phyloP scores from a whole-genome alignment of 1,140 invertebrate species.

The Meteorus sp. region DNA sequence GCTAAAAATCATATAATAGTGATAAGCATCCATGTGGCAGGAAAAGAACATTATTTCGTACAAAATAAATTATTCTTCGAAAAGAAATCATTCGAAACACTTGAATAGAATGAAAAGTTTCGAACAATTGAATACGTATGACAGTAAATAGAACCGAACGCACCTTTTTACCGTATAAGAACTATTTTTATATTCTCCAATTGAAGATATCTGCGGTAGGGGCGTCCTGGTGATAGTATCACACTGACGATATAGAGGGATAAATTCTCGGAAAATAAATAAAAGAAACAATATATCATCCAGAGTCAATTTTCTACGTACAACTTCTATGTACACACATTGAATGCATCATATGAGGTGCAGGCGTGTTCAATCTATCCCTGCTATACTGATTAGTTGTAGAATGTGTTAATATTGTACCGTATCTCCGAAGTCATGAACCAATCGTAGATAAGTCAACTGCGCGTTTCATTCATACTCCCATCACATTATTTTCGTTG shows the following conservation, averaged over 20 bases:
- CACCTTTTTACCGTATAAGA: slow-evolving; percentile 41
- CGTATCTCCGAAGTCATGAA: background rate
- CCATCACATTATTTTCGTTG: too few relatives aligned
- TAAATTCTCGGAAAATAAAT: slow-evolving; percentile 3
- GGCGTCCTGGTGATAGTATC: slow-evolving; percentile 47
- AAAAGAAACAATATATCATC: slow-evolving; percentile 38
- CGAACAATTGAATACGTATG: background rate
- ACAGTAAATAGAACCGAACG: slow-evolving; percentile 1
- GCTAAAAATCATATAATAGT: too few relatives aligned
- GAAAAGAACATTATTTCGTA: too few relatives aligned
- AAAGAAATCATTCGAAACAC: too few relatives aligned
- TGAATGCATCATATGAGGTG: too few relatives aligned
- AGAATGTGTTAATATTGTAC: background rate
- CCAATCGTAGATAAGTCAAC: too few relatives aligned
- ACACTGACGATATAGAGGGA: slow-evolving; percentile 24
- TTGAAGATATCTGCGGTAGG: slow-evolving; percentile 36
- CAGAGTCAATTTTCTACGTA: slow-evolving; percentile 58
- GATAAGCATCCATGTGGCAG: too few relatives aligned
- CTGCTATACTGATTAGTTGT: too few relatives aligned
- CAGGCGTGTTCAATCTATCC: too few relatives aligned
- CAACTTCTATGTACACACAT: background rate
- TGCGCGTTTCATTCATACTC: too few relatives aligned
- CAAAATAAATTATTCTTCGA: too few relatives aligned
- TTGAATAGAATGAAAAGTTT: too few relatives aligned
- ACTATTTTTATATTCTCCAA: slow-evolving; percentile 31